These are phyloP conservation scores for Sericinus montela DNA, from an alignment of 2,888 invertebrate genomes.

Conservation along the genomic window DNA sequence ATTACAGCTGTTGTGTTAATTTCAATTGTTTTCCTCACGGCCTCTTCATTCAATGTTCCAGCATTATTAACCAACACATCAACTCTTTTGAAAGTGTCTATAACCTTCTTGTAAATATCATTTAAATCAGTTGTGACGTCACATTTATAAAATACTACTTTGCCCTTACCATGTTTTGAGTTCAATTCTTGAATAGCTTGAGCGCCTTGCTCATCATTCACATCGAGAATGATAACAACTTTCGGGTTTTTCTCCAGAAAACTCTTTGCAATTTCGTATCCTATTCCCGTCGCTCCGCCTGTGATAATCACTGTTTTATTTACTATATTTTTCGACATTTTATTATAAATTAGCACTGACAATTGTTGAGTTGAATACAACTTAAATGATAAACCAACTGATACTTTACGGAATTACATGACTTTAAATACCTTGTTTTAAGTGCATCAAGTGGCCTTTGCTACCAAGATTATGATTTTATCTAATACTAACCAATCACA, in stretches of 20 bases:
- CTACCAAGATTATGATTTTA: too few relatives aligned
- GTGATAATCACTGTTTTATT: slow-evolving; percentile 52
- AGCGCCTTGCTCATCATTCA: slow-evolving; percentile 35
- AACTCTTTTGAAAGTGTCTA: slow-evolving; percentile 35
- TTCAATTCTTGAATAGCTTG: slow-evolving; percentile 48
- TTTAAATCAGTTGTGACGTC: slow-evolving; percentile 66
- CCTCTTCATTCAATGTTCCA: slow-evolving; percentile 34
- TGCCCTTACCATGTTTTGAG: slow-evolving; percentile 54
- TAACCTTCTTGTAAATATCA: slow-evolving; percentile 37
- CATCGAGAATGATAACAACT: slow-evolving; percentile 31
- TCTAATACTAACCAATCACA: too few relatives aligned
- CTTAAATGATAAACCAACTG: too few relatives aligned
- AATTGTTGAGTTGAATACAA: too few relatives aligned
- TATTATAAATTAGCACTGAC: too few relatives aligned
- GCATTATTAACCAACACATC: slow-evolving; percentile 57
- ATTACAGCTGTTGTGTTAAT: slow-evolving; percentile 52
- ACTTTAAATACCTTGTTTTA: too few relatives aligned
- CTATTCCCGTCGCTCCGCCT: slow-evolving; percentile 77
- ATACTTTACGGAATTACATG: too few relatives aligned
- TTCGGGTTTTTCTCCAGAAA: slow-evolving; percentile 55
- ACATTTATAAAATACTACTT: slow-evolving; percentile 58
- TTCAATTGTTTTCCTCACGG: slow-evolving; percentile 36
- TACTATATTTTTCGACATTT: slow-evolving; percentile 19
- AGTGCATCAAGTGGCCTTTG: too few relatives aligned
- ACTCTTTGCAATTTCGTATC: slow-evolving; percentile 60